Percentiles rank a stretch among this genome's conserved stretches.
phyloP scores from a whole-genome alignment of 1,140 invertebrate genomes.

The Nephila pilipes region DNA sequence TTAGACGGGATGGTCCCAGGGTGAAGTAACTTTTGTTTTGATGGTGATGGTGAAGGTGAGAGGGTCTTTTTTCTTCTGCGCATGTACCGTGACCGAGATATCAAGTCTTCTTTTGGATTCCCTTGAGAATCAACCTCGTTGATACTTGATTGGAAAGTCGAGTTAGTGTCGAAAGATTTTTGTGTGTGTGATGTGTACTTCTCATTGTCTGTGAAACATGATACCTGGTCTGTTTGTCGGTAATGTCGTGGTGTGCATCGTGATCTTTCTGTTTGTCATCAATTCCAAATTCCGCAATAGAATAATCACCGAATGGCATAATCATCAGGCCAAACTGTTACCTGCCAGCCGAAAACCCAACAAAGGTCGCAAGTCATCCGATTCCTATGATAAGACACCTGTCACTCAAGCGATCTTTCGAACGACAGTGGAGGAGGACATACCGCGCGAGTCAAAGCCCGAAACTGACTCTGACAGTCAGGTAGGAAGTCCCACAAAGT shows the following conservation, averaged over 20 bases:
- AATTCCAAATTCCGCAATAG: conserved; percentile 72
- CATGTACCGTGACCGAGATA: conserved; percentile 74
- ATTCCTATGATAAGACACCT: conserved; percentile 8
- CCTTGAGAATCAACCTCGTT: conserved; percentile 55
- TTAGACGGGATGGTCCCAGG: conserved; percentile 52
- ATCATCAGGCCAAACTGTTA: conserved; percentile 45
- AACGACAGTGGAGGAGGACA: conserved; percentile 39
- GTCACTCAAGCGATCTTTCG: neutral
- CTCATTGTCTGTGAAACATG: conserved; percentile 68
- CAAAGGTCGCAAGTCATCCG: neutral
- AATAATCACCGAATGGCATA: conserved; percentile 54
- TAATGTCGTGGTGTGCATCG: conserved; percentile 66
- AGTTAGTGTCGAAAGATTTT: conserved; percentile 42
- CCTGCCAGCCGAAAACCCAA: neutral
- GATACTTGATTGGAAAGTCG: conserved; percentile 70
- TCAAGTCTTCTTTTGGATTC: conserved; percentile 59
- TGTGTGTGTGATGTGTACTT: conserved; percentile 57
- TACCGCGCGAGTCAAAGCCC: neutral
- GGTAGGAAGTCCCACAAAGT: conserved; percentile 48
- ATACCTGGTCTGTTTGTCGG: conserved; percentile 64
- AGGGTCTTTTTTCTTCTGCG: conserved; percentile 73
- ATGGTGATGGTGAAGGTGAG: conserved; percentile 67
- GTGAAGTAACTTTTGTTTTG: conserved; percentile 73
- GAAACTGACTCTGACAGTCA: conserved; percentile 31
- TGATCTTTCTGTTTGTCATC: conserved; percentile 66